phyloP scores from a whole-genome alignment of 2,113 vertebrate species.

The Thinocorus orbignyianus region DNA sequence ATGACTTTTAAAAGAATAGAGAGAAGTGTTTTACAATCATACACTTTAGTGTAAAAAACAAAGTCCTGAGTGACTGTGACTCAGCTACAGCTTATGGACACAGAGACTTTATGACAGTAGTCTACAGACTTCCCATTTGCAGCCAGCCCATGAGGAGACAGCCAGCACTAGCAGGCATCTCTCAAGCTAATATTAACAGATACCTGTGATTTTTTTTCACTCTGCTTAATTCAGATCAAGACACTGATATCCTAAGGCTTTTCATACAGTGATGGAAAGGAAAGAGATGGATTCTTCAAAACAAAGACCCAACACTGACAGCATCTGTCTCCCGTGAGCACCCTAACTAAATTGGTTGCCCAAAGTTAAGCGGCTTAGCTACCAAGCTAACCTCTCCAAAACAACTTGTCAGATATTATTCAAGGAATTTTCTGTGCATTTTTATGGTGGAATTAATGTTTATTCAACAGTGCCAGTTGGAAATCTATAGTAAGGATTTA shows the following conservation, averaged over 20 bases:
- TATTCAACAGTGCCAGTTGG: background rate
- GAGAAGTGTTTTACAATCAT: background rate
- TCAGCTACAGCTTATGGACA: background rate
- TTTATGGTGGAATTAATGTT: background rate
- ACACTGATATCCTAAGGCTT: background rate
- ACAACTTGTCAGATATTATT: background rate
- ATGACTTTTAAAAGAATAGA: background rate
- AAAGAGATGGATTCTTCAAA: background rate
- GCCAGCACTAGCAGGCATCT: background rate
- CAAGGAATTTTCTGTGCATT: background rate
- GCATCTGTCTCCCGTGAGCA: background rate
- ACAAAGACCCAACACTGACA: background rate
- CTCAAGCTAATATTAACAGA: background rate
- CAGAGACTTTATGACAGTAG: background rate
- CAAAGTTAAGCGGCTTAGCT: background rate
- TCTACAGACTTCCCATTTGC: background rate
- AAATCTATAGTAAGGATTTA: background rate
- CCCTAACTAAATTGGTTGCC: background rate
- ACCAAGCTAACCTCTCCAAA: background rate
- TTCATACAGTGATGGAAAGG: background rate
- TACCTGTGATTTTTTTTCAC: background rate
- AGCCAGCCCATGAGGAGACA: background rate
- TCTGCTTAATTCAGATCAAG: background rate
- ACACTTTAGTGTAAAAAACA: background rate
- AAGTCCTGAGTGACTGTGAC: background rate